Evolutionary conservation across 1,140 invertebrate genomes (phyloP), one percentile per base, ranked within the genome.

Genomic region (Dendroctonus ponderosae): DNA sequence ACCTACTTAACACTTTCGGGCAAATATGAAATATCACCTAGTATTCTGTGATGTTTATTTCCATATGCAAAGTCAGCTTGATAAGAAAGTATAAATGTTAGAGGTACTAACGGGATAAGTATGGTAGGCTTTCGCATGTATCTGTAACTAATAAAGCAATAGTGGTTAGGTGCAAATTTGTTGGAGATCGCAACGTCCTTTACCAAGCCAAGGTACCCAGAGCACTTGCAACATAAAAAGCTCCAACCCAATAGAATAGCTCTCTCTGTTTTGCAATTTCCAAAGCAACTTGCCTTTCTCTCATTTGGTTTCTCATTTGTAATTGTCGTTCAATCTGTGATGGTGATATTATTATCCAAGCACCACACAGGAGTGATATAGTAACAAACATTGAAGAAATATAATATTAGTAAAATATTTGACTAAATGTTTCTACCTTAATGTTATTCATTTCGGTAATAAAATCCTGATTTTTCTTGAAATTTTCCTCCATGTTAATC

Each of bases 291-390:
- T 88, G 83, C 62, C 88, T 79, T 77, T 91, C 87, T 71, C 89
- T 82, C 80, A 92, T 86, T 76, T 90, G 87, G 79, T 90, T 89
- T 75, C 89, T 88, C 83, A 92, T 85, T 74, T 91, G 89, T 70
- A 92, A 87, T 80, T 91, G 89, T 51, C 87, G 78, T 72, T 89
- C 87, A 76, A 89, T 79, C 87, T 88, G 67, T 61, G 72, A 74
- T 59, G 26, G 26, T 26, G 14, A 64, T 69, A 64, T 62, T 65
- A 42, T 53, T 43, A 46, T 37, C 62, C 52, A 56, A 62, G 56
- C 7, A 61, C 50, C 59, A 49, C 53, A 14, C 39, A 9, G 12
- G 1, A 11, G 8, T 46, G 12, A 2, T 11, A 46, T 11, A 46
- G 4, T 46, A 11, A 46, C 8, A 11, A 46, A 46, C 1, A 46